These are phyloP conservation scores for Eueides isabella DNA, from an alignment of 1,140 invertebrate genomes.

Conservation along the genomic window DNA sequence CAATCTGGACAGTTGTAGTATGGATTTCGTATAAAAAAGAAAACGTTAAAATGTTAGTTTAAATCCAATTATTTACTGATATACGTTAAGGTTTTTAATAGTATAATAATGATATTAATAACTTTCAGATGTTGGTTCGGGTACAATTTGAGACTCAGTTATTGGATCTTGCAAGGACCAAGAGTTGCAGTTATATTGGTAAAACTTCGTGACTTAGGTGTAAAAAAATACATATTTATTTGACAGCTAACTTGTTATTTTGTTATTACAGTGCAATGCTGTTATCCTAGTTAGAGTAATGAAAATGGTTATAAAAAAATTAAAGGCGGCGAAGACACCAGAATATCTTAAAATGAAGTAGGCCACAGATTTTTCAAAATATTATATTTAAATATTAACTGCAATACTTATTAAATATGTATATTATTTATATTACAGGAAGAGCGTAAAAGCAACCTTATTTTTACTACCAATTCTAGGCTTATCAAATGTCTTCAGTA, in stretches of 20 bases:
- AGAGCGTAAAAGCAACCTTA: conserved; percentile 90
- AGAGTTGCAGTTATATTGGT: conserved; percentile 89
- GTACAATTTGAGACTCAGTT: conserved; percentile 90
- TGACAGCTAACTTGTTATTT: conserved; percentile 18
- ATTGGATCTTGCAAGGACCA: conserved; percentile 95
- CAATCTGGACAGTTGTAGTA: conserved; percentile 87
- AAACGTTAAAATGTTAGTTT: conserved; percentile 11
- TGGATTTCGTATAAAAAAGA: conserved; percentile 24
- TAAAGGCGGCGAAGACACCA: background rate
- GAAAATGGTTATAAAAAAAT: conserved; percentile 17
- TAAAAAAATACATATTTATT: background rate
- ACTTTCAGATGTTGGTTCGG: conserved; percentile 90
- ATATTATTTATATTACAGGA: conserved; percentile 79
- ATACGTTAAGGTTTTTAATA: background rate
- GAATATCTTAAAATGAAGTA: conserved; percentile 12
- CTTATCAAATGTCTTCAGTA: conserved; percentile 89
- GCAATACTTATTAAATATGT: conserved; percentile 6
- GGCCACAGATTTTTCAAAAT: background rate
- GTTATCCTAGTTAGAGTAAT: conserved; percentile 7
- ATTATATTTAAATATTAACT: background rate
- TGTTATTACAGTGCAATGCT: conserved; percentile 19
- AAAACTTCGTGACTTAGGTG: conserved; percentile 53
- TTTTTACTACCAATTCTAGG: conserved; percentile 92
- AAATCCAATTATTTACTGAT: background rate
- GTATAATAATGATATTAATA: background rate